Conservation (phyloP, 35 echinoderm and acorn worm genomes). For the Chiridota heheva region DNA sequence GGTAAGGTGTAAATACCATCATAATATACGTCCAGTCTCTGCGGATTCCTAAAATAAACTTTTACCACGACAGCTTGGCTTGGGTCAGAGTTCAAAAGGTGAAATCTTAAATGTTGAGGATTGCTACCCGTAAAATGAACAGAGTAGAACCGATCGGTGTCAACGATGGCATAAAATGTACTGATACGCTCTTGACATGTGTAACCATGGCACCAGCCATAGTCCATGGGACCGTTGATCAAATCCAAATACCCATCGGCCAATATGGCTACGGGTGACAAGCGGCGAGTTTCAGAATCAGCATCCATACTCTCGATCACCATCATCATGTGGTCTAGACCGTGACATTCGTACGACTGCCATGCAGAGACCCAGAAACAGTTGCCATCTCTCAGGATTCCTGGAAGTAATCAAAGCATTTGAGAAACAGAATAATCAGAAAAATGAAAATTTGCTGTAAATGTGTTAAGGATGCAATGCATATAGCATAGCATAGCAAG, state of each 20-base stretch:
- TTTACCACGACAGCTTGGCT: conserved; percentile 1
- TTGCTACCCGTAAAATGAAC: conserved; percentile 49
- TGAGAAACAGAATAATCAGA: too few species aligned
- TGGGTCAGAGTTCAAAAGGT: conserved; percentile 25
- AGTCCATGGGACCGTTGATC: conserved; percentile 55
- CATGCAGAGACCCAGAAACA: conserved; percentile 22
- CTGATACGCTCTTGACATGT: conserved; percentile 65
- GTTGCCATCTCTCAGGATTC: conserved; percentile 3
- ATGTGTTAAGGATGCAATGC: too few species aligned
- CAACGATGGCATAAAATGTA: conserved; percentile 60
- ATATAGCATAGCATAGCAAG: too few species aligned
- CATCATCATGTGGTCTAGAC: conserved; percentile 42
- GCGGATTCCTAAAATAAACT: conserved; percentile 50
- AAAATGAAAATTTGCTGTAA: too few species aligned
- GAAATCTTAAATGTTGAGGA: conserved; percentile 41
- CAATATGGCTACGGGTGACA: conserved; percentile 31
- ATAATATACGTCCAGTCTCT: conserved; percentile 53
- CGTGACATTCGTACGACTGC: conserved; percentile 48
- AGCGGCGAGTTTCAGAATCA: conserved; percentile 38
- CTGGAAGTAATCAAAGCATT: background rate
- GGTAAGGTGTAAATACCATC: conserved; percentile 51
- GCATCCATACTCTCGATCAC: conserved; percentile 55
- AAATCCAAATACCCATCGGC: conserved; percentile 54
- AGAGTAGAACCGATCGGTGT: conserved; percentile 22
- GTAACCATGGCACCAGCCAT: conserved; percentile 65